Base-by-base conservation (phyloP, 2,888 invertebrate genomes). In the Yponomeuta evonymella region DNA sequence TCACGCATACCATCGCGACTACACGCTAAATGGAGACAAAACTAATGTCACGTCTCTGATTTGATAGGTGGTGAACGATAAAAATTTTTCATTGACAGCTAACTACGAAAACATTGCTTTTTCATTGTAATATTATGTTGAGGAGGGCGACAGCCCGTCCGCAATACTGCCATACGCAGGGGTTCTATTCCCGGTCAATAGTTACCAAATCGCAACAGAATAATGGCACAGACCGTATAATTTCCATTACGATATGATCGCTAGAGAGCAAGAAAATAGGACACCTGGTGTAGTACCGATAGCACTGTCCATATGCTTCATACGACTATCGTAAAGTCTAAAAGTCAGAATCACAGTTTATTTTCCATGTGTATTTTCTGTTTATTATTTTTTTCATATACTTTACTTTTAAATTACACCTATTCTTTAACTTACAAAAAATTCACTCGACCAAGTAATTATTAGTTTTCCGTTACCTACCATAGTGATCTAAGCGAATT, bases 281-380 rank as follows among this genome's bases (percentile, higher is more conserved):
- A 8, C 65, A 11, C n/a, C n/a, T 36, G 11, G 33, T 33, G 12
- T 67, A 10, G 33, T 12, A 67, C 36, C 33, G 30, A 11, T 11
- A 65, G 70, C 69, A 75, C 76, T 81, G 81, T 82, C 80, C 80
- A 79, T 79, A 81, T 83, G 83, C 82, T 84, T 80, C 86, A 82
- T 87, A 88, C 83, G 80, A 84, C 85, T 89, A 91, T 83, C 85
- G 62, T 90, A 88, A 82, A 87, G 83, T 86, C 88, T 92, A 92
- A 81, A 89, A 89, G 89, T 90, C 91, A 92, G 92, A 92, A 93
- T 93, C 93, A 93, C 93, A 93, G 93, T 90, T 93, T 89, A 90
- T 90, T 92, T 90, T 90, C 87, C 90, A 89, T 84, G 86, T 90
- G 89, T 89, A 84, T 87, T 88, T 83, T 85, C 81, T 79, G 81